These are phyloP conservation scores for Lepidurus couesii DNA, from an alignment of 1,140 invertebrate genomes.

Conservation along the genomic window DNA sequence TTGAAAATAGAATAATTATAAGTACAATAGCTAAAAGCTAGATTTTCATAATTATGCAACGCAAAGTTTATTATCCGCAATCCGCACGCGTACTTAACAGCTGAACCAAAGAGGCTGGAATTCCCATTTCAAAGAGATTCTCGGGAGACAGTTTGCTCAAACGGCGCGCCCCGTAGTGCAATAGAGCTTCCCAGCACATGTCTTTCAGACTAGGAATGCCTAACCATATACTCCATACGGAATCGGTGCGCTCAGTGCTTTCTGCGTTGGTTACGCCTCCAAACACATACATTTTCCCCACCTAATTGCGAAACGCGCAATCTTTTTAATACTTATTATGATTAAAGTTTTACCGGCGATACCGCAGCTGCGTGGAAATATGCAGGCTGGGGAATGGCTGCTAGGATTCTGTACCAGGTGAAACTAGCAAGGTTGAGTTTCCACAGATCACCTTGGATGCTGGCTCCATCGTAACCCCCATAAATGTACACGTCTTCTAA, in stretches of 20 bases:
- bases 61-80: not conserved
- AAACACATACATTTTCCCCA: not conserved
- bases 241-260: not conserved
- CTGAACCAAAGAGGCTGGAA: not conserved
- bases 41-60: not conserved
- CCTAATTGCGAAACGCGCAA: not conserved
- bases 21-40: too few species aligned
- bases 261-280: slow-evolving; percentile 1
- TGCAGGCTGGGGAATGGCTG: not conserved
- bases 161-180: not conserved
- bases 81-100: not conserved
- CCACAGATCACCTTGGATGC: not conserved
- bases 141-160: not conserved
- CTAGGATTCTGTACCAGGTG: not conserved
- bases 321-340: not conserved
- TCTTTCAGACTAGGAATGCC: not conserved
- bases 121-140: not conserved
- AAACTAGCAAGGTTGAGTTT: not conserved
- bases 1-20: too few species aligned
- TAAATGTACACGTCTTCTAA: not conserved
- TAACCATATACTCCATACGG: not conserved
- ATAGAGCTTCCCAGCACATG: not conserved
- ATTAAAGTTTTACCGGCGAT: not conserved
- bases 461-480: not conserved
- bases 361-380: not conserved